Base-by-base conservation (phyloP, 1,140 invertebrate species). In the Formica selysi region DNA sequence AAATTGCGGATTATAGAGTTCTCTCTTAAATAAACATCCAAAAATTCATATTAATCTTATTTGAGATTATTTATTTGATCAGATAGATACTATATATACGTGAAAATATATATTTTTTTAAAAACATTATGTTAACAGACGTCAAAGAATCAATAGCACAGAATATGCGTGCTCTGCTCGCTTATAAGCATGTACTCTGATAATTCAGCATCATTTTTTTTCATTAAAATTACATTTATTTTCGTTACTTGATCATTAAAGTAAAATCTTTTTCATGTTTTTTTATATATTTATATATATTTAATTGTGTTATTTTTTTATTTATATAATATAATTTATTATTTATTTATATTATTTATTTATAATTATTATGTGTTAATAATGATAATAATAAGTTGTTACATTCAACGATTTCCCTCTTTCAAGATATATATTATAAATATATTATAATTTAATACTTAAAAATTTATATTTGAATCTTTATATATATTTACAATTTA, bases 71-170 rank as follows among this genome's bases (percentile, higher is more conserved):
- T 65, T 16, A 22, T 11, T 38, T n/a, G 4, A 2, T 73, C 10
- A 44, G 10, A 10, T 1, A 41, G 32, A 51, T n/a, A 13, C 13
- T 61, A 26, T 13, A 2, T 16, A 38, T 5, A 11, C 13, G 48
- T 32, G 13, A 16, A 64, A 64, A 10, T 48, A 22, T 6, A 65
- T 68, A 0, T 41, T 13, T n/a, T 2, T 2, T 13, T 1, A 32
- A 79, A 61, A 3, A 74, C n/a, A 10, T 32, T 1, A 87, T 3
- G 16, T 73, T 73, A 19, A 79, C 10, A 26, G 41, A 73, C 41
- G 22, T 59, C 7, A 29, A 61, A 84, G 81, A 57, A 90, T 91
- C 89, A 76, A 91, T 92, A 93, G 93, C 92, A 93, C 92, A 93
- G 91, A 93, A 64, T 83, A 84, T 13, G 59, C 38, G 29, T 10